phyloP scores from a whole-genome alignment of 2,113 vertebrate species.

The Suricata suricatta region DNA sequence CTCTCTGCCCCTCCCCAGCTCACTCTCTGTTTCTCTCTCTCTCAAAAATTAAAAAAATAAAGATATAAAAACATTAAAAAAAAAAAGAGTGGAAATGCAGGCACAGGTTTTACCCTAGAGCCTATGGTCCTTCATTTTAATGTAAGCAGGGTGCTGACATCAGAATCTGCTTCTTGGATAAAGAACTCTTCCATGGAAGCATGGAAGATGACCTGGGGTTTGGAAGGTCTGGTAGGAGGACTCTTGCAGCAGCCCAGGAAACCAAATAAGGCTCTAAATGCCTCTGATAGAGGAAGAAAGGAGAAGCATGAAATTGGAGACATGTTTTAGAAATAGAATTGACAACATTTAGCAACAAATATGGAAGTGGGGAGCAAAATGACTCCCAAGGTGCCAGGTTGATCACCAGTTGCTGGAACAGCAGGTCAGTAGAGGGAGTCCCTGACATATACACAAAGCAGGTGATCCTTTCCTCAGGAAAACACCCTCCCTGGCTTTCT shows the following conservation, averaged over 20 bases:
- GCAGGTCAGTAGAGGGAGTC: neutral
- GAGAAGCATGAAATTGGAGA: neutral
- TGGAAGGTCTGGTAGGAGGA: neutral
- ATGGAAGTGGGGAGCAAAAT: neutral
- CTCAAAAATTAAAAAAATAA: too few species aligned
- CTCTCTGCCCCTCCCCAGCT: too few species aligned
- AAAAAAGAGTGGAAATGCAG: neutral
- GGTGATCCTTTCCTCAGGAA: neutral
- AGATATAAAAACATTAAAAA: too few species aligned
- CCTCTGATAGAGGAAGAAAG: neutral
- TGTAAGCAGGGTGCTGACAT: neutral
- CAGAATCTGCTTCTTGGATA: neutral
- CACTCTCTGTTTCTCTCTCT: too few species aligned
- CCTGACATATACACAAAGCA: neutral
- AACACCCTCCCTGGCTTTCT: neutral
- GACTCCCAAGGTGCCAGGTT: neutral
- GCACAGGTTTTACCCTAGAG: neutral
- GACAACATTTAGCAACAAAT: neutral
- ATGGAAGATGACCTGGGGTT: neutral
- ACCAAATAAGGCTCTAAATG: neutral
- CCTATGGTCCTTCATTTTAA: neutral
- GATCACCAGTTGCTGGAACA: neutral
- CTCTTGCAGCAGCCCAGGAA: constrained; percentile 11
- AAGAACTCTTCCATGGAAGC: neutral
- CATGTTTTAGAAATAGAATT: neutral